Conservation (phyloP, 2,888 invertebrate species). For the Andrena fulva region DNA sequence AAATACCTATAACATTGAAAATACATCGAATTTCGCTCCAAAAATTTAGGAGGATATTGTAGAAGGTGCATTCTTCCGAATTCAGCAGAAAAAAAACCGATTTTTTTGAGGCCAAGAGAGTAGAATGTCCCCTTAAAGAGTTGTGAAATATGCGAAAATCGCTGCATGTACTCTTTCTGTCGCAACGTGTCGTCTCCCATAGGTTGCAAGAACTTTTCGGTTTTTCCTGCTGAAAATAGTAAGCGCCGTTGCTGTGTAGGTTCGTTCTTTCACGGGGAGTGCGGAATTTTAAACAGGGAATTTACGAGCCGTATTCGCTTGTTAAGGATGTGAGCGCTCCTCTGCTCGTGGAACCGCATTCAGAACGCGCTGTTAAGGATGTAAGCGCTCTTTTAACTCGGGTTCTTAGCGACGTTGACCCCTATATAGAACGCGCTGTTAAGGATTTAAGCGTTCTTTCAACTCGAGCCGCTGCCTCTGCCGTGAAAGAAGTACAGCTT, state of each 20-base stretch:
- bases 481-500: background rate
- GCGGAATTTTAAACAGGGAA: conserved; percentile 14
- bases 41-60: too few relatives aligned
- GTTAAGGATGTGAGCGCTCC: conserved; percentile 33
- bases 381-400: conserved; percentile 24
- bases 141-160: too few relatives aligned
- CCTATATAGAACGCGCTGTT: conserved; percentile 19
- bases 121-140: too few relatives aligned
- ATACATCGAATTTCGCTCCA: too few relatives aligned
- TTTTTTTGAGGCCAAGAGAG: too few relatives aligned
- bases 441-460: conserved; percentile 26
- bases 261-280: background rate
- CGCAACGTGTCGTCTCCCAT: background rate
- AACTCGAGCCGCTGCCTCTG: conserved; percentile 1
- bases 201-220: background rate
- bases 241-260: conserved; percentile 3
- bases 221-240: background rate
- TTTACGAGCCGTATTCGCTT: conserved; percentile 21
- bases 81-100: too few relatives aligned
- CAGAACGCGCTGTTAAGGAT: conserved; percentile 25
- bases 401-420: conserved; percentile 32
- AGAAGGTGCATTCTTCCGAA: too few relatives aligned
- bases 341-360: conserved; percentile 18
- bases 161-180: background rate
- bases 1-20: too few relatives aligned